Conservation (phyloP, 2,113 vertebrate species). For the Nannobrachium achirus region DNA sequence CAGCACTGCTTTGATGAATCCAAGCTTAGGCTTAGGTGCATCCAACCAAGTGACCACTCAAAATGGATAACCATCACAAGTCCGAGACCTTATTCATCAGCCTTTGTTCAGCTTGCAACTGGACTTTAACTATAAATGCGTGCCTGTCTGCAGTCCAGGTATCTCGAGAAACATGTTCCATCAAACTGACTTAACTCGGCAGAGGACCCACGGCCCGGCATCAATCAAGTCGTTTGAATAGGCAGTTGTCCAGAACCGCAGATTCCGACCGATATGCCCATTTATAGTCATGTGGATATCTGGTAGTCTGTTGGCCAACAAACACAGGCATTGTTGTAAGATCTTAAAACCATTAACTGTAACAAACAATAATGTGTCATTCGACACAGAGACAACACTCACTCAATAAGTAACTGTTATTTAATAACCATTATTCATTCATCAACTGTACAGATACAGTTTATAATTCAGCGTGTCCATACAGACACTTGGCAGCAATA, state of each 20-base stretch:
- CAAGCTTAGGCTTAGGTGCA: conserved; percentile 49
- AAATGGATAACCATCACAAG: conserved; percentile 25
- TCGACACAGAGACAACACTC: background rate
- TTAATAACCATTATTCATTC: conserved; percentile 70
- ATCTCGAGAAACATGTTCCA: too few relatives aligned
- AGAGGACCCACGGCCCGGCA: too few relatives aligned
- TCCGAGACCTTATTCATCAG: conserved; percentile 10
- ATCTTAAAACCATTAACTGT: background rate
- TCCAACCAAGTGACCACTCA: conserved; percentile 51
- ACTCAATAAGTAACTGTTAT: conserved; percentile 56
- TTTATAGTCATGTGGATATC: too few relatives aligned
- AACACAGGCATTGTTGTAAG: background rate
- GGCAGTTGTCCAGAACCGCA: too few relatives aligned
- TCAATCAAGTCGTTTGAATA: too few relatives aligned
- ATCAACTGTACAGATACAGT: conserved; percentile 57
- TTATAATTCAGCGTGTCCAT: conserved; percentile 44
- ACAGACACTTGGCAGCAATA: conserved; percentile 61
- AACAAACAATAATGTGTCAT: background rate
- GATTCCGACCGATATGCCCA: too few relatives aligned
- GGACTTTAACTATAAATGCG: background rate
- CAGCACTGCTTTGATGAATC: conserved; percentile 37
- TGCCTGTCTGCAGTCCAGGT: background rate
- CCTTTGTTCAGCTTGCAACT: background rate
- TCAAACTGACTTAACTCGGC: too few relatives aligned
- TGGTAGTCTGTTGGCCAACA: too few relatives aligned